These are phyloP conservation scores for Suncus etruscus DNA, from an alignment of 2,113 vertebrate genomes.

Conservation along the genomic window DNA sequence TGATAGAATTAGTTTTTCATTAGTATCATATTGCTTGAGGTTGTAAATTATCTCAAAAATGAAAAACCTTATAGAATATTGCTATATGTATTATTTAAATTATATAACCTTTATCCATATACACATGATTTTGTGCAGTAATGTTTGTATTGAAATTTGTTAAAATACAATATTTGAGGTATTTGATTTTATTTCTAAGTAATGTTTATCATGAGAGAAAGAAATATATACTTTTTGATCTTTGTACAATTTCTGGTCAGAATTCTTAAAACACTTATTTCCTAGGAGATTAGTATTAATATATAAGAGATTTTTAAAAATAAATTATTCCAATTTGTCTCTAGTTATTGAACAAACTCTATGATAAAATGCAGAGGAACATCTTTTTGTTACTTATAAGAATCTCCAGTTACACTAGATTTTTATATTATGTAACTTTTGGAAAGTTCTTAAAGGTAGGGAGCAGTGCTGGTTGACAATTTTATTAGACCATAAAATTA, in stretches of 20 bases:
- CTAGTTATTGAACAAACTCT: background rate
- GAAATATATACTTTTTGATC: background rate
- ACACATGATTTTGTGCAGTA: no score
- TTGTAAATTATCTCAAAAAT: slow-evolving; percentile 27
- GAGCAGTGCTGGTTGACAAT: background rate
- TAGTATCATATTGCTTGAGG: background rate
- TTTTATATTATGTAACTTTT: background rate
- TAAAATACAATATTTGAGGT: background rate
- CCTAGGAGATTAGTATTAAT: no score
- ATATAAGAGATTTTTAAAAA: slow-evolving; percentile 24
- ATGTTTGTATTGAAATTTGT: background rate
- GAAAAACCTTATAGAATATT: background rate
- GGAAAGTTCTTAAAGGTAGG: background rate
- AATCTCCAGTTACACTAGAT: background rate
- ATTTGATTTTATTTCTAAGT: background rate
- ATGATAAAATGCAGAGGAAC: background rate
- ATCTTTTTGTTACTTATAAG: background rate
- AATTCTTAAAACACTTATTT: background rate
- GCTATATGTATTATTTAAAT: background rate
- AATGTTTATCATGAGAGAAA: background rate
- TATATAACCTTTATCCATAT: background rate
- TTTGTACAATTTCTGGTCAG: slow-evolving; percentile 4
- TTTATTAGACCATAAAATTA: no score
- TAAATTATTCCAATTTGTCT: no score
- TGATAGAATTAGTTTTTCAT: background rate